phyloP scores from a whole-genome alignment of 2,113 vertebrate species.

The Scatophagus argus region DNA sequence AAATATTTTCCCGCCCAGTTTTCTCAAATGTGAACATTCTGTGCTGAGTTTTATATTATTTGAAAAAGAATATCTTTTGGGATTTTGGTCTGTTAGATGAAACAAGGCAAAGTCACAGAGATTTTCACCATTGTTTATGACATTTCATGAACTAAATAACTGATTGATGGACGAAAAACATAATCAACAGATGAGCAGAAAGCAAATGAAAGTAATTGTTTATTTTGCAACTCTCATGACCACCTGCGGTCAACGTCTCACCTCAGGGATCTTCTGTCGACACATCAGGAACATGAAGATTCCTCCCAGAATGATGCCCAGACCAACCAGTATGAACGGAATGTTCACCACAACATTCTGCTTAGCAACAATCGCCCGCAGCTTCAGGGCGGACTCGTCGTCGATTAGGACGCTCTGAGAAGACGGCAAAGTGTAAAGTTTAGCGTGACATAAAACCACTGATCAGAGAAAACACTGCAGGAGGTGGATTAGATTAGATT shows the following conservation, averaged over 20 bases:
- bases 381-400: constrained; percentile 84
- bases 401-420: constrained; percentile 92
- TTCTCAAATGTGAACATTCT: neutral
- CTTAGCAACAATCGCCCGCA: constrained; percentile 75
- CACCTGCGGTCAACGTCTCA: constrained; percentile 62
- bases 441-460: neutral
- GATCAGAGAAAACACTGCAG: neutral
- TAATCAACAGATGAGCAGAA: neutral
- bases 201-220: neutral
- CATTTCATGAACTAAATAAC: neutral
- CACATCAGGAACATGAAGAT: constrained; percentile 88
- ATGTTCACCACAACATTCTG: constrained; percentile 86
- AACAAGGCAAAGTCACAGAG: too few species aligned
- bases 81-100: neutral
- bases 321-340: constrained; percentile 91
- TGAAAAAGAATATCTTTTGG: neutral
- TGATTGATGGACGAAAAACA: neutral
- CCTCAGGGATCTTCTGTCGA: constrained; percentile 85
- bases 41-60: neutral
- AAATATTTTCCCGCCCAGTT: neutral
- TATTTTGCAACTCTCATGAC: neutral
- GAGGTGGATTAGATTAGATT: too few species aligned
- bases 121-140: too few species aligned
- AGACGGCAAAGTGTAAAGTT: neutral
- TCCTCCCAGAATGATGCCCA: constrained; percentile 89